A percentile compares a stretch with the other conserved stretches of the same genome.
These are phyloP conservation scores for Lasioglossum villosulum DNA, from an alignment of 2,888 invertebrate species.

Conservation along the genomic window DNA sequence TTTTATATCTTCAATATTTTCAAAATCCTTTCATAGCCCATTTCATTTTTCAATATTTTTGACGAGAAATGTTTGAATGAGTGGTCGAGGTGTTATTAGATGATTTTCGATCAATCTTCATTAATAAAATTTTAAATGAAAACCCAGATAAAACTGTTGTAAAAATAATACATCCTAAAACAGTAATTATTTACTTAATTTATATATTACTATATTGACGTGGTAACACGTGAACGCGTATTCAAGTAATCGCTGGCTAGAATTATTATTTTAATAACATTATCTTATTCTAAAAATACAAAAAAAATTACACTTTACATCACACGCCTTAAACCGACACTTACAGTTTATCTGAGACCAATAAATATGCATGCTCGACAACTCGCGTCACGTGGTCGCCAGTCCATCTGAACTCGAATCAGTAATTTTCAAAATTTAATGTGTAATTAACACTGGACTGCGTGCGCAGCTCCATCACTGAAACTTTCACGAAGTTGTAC, in stretches of 20 bases:
- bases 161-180: no score
- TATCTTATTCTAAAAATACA: background rate
- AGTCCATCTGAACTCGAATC: background rate
- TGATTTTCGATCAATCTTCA: background rate
- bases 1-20: background rate
- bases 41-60: background rate
- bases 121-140: background rate
- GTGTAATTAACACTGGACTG: background rate
- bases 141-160: no score
- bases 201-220: no score
- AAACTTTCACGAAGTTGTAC: background rate
- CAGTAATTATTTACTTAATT: no score
- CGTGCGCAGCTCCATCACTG: background rate
- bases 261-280: background rate
- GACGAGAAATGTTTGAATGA: background rate
- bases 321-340: background rate
- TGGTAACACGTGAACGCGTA: background rate
- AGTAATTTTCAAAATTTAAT: background rate
- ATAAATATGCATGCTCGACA: background rate
- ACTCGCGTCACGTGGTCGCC: background rate
- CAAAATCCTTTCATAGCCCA: background rate
- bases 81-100: background rate
- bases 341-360: background rate
- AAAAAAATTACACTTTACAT: background rate
- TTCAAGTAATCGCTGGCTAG: background rate